These are phyloP conservation scores for Pyralis farinalis DNA, from an alignment of 2,888 invertebrate genomes.

Conservation along the genomic window DNA sequence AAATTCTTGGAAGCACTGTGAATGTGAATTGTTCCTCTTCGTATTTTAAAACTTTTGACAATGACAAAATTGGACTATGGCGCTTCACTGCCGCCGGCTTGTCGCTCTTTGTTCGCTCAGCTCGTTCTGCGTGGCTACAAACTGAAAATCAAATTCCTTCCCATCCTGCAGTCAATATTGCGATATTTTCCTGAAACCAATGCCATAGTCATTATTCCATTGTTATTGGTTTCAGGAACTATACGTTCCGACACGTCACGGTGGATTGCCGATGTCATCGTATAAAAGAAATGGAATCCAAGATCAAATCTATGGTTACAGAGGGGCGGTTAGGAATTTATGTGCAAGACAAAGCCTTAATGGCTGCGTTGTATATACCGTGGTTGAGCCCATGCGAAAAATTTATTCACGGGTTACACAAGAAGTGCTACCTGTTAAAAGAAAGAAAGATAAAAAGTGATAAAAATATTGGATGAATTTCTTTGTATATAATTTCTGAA, in stretches of 20 bases:
- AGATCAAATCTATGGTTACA: slow-evolving; percentile 67
- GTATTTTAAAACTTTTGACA: too few relatives aligned
- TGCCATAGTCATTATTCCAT: slow-evolving; percentile 24
- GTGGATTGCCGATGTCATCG: slow-evolving; percentile 60
- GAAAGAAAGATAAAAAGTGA: slow-evolving; percentile 45
- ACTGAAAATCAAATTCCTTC: too few relatives aligned
- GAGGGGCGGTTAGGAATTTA: slow-evolving; percentile 58
- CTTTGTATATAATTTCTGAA: not conserved
- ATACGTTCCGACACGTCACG: slow-evolving; percentile 64
- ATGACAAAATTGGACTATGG: too few relatives aligned
- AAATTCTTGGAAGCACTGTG: too few relatives aligned
- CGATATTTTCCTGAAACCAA: slow-evolving; percentile 32
- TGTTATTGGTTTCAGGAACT: slow-evolving; percentile 75
- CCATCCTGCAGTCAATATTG: too few relatives aligned
- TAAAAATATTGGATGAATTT: not conserved
- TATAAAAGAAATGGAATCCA: slow-evolving; percentile 66
- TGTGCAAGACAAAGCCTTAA: slow-evolving; percentile 36
- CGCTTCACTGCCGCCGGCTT: too few relatives aligned
- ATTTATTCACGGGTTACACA: slow-evolving; percentile 50
- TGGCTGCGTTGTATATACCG: slow-evolving; percentile 39
- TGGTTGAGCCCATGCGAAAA: slow-evolving; percentile 50
- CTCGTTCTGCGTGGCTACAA: too few relatives aligned
- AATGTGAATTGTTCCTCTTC: too few relatives aligned
- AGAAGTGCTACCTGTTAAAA: slow-evolving; percentile 51
- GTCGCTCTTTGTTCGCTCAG: too few relatives aligned